Evolutionary conservation across 2,888 invertebrate genomes (phyloP).

Genomic region (Podabrus alpinus): DNA sequence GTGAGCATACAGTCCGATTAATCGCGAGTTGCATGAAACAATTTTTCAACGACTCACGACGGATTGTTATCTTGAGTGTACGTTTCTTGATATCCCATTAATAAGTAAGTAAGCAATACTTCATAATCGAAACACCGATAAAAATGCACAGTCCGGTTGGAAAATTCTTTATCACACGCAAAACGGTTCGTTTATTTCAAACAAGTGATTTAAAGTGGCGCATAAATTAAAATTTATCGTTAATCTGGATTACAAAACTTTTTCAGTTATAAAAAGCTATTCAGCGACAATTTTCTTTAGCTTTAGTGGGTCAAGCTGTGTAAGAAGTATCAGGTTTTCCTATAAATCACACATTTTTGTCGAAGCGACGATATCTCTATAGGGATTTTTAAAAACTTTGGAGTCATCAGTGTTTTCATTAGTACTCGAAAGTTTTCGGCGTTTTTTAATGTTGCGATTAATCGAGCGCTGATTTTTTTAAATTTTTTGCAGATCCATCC

Average conservation of each 20-base stretch:
- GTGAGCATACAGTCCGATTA: neutral
- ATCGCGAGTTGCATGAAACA: neutral
- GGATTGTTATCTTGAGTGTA: neutral
- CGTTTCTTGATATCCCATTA: slow-evolving; percentile 1
- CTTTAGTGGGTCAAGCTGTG: slow-evolving; percentile 24
- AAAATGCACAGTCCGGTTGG: slow-evolving; percentile 17
- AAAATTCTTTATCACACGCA: slow-evolving; percentile 28
- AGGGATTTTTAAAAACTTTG: slow-evolving; percentile 19
- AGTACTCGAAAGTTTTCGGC: slow-evolving; percentile 13
- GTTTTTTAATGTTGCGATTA: slow-evolving; percentile 9
- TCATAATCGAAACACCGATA: slow-evolving; percentile 20
- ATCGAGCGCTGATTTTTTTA: slow-evolving; percentile 16
- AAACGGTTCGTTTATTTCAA: slow-evolving; percentile 20
- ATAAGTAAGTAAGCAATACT: slow-evolving; percentile 4
- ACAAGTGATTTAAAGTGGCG: slow-evolving; percentile 27
- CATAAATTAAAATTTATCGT: slow-evolving; percentile 30
- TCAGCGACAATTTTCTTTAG: slow-evolving; percentile 20
- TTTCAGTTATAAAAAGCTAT: slow-evolving; percentile 7
- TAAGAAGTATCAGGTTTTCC: slow-evolving; percentile 22
- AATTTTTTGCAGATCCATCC: slow-evolving; percentile 28
- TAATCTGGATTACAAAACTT: slow-evolving; percentile 13
- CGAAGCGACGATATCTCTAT: slow-evolving; percentile 12
- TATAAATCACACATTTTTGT: slow-evolving; percentile 28
- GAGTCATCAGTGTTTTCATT: slow-evolving; percentile 25
- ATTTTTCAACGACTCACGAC: neutral